Conservation (phyloP, 2,113 vertebrate genomes). For the Noctilio leporinus region DNA sequence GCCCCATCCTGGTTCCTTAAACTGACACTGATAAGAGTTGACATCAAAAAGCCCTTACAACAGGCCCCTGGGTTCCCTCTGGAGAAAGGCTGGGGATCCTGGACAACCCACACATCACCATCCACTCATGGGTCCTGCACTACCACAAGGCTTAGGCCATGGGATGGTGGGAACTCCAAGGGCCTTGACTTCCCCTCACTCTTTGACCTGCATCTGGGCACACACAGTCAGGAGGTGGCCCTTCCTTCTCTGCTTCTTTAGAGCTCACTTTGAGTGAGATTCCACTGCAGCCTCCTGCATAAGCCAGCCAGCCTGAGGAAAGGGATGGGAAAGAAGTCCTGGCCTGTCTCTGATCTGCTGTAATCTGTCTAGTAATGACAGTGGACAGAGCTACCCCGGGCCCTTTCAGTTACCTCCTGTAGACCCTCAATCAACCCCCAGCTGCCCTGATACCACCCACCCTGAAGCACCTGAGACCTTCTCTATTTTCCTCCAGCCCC, state of each 20-base stretch:
- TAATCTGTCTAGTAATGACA: background rate
- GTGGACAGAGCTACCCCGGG: background rate
- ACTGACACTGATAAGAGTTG: background rate
- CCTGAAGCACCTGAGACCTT: background rate
- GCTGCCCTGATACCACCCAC: background rate
- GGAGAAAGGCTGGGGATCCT: background rate
- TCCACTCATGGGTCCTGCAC: accelerated
- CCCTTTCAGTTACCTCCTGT: background rate
- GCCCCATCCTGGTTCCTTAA: background rate
- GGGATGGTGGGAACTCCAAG: background rate
- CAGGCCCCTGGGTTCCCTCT: background rate
- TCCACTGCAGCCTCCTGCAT: background rate
- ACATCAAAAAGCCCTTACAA: background rate
- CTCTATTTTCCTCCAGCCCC: background rate
- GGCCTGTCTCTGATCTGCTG: background rate
- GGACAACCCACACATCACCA: accelerated
- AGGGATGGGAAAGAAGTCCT: background rate
- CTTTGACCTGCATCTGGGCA: background rate
- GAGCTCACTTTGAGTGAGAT: background rate
- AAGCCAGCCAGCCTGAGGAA: background rate
- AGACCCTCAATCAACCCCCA: background rate
- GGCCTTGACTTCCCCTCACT: background rate
- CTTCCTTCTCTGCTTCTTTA: background rate
- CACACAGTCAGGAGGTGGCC: background rate
- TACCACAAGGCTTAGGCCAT: background rate